Percentiles rank a stretch among this genome's conserved stretches.
Conservation (phyloP, 1,140 invertebrate species). For the Drosophila yakuba region DNA sequence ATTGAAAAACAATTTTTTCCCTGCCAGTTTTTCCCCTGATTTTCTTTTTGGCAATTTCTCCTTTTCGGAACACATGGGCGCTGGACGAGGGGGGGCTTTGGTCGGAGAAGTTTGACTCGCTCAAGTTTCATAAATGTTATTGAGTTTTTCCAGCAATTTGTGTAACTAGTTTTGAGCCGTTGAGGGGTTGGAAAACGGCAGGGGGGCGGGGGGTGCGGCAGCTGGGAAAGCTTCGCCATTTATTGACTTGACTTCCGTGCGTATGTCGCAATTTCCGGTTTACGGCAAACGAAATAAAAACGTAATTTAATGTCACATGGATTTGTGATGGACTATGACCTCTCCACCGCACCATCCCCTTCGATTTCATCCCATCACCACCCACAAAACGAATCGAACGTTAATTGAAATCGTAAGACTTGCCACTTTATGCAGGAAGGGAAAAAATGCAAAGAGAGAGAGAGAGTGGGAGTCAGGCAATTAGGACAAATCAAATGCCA, state of each 20-base stretch:
- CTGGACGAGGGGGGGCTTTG: not conserved
- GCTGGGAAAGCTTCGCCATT: constrained; percentile 53
- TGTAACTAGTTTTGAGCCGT: constrained; percentile 64
- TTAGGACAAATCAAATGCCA: constrained; percentile 54
- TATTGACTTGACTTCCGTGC: constrained; percentile 82
- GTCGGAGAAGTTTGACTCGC: constrained; percentile 41
- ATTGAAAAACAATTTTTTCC: constrained; percentile 81
- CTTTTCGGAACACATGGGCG: constrained; percentile 31
- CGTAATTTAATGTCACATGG: constrained; percentile 71
- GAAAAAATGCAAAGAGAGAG: not conserved
- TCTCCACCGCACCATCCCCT: not conserved
- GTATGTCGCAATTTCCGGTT: constrained; percentile 82
- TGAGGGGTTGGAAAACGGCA: not conserved
- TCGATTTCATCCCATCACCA: not conserved
- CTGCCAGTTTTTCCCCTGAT: constrained; percentile 42
- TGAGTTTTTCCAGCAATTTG: constrained; percentile 65
- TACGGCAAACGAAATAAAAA: constrained; percentile 82
- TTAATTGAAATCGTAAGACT: constrained; percentile 80
- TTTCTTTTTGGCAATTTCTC: constrained; percentile 52
- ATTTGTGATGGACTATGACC: constrained; percentile 44
- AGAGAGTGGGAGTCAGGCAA: constrained; percentile 27
- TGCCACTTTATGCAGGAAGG: constrained; percentile 56
- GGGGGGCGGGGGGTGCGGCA: not conserved
- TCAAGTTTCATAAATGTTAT: constrained; percentile 81
- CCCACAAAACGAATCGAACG: constrained; percentile 9